Conservation (phyloP, 2,888 invertebrate species). For the Pollenia labialis region DNA sequence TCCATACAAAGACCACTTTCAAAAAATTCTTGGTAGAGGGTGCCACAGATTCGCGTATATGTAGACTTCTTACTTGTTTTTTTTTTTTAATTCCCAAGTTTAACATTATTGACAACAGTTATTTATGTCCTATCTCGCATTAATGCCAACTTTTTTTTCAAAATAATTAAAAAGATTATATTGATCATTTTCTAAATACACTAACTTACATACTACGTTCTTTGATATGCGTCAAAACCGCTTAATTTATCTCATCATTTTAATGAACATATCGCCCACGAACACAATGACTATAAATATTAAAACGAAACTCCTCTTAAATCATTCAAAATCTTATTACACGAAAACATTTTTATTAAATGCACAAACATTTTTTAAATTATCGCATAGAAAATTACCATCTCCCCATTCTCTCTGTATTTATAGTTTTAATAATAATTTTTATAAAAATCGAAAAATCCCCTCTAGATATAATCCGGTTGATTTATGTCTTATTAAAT, state of each 20-base stretch:
- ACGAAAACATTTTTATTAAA: neutral
- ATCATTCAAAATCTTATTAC: neutral
- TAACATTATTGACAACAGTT: too few species aligned
- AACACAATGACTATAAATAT: conserved; percentile 27
- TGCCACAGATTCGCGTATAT: too few species aligned
- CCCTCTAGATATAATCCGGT: conserved; percentile 49
- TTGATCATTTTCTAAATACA: neutral
- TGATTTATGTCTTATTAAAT: conserved; percentile 72
- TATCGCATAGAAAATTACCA: conserved; percentile 4
- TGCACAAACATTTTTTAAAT: conserved; percentile 15
- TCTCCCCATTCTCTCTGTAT: neutral
- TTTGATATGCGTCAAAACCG: conserved; percentile 18
- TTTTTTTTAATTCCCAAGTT: too few species aligned
- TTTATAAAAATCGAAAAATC: conserved; percentile 31
- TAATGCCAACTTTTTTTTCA: neutral
- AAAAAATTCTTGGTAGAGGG: too few species aligned
- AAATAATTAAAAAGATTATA: neutral
- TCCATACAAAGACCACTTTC: too few species aligned
- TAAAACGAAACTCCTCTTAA: neutral
- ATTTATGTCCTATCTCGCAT: too few species aligned
- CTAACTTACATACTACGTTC: neutral
- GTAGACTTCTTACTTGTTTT: too few species aligned
- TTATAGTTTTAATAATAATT: conserved; percentile 14
- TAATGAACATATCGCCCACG: conserved; percentile 58
- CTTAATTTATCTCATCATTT: conserved; percentile 1